Evolutionary conservation across 2,888 invertebrate genomes (phyloP), one percentile per base, ranked within the genome.

Genomic region (Hypselothyrea guttata): DNA sequence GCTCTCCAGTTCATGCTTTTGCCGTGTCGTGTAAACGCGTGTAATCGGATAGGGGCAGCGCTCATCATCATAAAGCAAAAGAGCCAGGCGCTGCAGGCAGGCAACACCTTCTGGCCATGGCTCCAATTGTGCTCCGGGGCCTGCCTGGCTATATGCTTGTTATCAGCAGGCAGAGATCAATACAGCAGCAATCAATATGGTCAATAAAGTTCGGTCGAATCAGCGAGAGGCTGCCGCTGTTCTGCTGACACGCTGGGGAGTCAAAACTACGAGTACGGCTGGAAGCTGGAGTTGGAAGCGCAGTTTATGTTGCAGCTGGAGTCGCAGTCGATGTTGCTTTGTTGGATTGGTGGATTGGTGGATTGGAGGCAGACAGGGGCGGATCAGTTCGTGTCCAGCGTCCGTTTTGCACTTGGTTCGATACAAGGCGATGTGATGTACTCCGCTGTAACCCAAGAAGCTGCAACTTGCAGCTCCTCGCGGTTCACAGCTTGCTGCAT

Each of bases 121-220:
- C 22, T 63, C 71, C 71, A 60, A 71, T 72, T 72, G 72, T 56
- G 72, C 54, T 49, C 57, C 56, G 45, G 44, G 65, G 42, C 55
- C 48, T 40, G 46, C 38, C 48, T 40, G 46, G 40, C 66, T 63
- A 69, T 69, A 60, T 62, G 56, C 49, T 59, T 48, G 53, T 84
- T 82, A 82, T 82, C 84, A 79, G 69, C 31, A 45, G 76, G 75
- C 82, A 76, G 76, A 75, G 72, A 82, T 82, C 82, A 82, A 82
- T 82, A 82, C 82, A 82, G 83, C 78, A 78, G 78, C 78, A 78
- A 78, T 82, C 82, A 82, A 82, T 82, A 82, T 82, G 82, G 79
- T 82, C 82, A 82, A 82, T 82, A 84, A 82, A 82, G 82, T 82
- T 81, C 67, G 67, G 68, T 31, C 33, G 22, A 40, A 46, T 44